Conservation (phyloP, 2,888 invertebrate genomes). For the Oegoconia quadripuncta region DNA sequence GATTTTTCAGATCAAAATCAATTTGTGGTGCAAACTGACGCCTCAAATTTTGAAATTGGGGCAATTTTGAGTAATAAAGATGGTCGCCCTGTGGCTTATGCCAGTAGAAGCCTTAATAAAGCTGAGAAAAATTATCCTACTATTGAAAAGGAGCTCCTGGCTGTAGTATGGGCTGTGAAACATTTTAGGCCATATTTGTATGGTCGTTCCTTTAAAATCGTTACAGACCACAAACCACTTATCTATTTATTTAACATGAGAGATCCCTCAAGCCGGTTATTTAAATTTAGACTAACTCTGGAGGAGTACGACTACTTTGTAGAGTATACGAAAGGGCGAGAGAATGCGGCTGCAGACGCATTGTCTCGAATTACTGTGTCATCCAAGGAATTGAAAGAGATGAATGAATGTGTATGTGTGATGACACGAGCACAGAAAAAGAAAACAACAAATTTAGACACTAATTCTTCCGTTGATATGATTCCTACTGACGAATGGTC, state of each 20-base stretch:
- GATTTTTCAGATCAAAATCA: too few relatives aligned
- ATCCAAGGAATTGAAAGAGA: slow-evolving; percentile 11
- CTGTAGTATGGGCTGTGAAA: too few relatives aligned
- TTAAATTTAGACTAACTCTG: slow-evolving; percentile 15
- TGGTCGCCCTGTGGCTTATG: slow-evolving; percentile 6
- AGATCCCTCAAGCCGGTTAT: slow-evolving; percentile 15
- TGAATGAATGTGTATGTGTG: slow-evolving; percentile 8
- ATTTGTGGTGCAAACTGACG: slow-evolving; percentile 14
- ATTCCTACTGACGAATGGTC: neutral
- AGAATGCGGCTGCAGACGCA: slow-evolving; percentile 15
- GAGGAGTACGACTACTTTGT: slow-evolving; percentile 14
- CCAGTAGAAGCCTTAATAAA: slow-evolving; percentile 5
- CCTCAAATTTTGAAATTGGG: slow-evolving; percentile 12
- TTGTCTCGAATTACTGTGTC: slow-evolving; percentile 13
- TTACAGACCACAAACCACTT: too few relatives aligned
- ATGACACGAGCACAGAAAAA: slow-evolving; percentile 12
- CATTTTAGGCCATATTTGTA: too few relatives aligned
- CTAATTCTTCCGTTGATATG: neutral
- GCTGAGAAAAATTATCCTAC: slow-evolving; percentile 3
- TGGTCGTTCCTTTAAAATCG: too few relatives aligned
- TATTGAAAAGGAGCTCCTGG: slow-evolving; percentile 5
- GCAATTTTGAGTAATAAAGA: slow-evolving; percentile 11
- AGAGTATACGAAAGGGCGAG: slow-evolving; percentile 13
- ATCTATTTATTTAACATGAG: slow-evolving; percentile 18
- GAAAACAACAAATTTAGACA: too few relatives aligned